phyloP scores from a whole-genome alignment of 2,888 invertebrate genomes.

The Ariolimax columbianus region DNA sequence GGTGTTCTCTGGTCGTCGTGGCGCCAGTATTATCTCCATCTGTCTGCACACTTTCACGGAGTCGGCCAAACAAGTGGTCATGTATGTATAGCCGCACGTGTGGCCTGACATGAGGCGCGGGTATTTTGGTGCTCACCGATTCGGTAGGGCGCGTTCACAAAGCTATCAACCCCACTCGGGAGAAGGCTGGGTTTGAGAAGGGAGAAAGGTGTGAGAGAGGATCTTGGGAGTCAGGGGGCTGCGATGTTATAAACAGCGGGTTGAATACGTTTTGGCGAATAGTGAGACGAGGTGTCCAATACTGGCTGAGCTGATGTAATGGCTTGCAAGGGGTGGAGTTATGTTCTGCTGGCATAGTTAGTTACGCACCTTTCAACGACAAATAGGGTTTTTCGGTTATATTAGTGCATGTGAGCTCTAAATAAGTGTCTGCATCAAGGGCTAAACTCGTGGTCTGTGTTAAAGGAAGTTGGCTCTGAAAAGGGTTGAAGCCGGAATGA shows the following conservation, averaged over 20 bases:
- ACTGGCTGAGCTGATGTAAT: not conserved
- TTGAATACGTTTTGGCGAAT: not conserved
- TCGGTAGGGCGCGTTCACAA: conserved; percentile 21
- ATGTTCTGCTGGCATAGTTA: too few species aligned
- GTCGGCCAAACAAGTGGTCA: conserved; percentile 41
- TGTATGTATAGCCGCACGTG: conserved; percentile 38
- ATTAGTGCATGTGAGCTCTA: too few species aligned
- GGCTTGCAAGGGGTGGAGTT: not conserved
- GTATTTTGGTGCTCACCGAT: conserved; percentile 34
- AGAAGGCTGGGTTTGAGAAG: not conserved
- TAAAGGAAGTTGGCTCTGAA: too few species aligned
- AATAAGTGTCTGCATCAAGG: too few species aligned
- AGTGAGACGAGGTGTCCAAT: not conserved
- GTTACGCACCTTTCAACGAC: too few species aligned
- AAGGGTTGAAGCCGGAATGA: too few species aligned
- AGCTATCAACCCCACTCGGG: not conserved
- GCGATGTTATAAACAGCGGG: not conserved
- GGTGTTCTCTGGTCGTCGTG: conserved; percentile 44
- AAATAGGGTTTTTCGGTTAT: too few species aligned
- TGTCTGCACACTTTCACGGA: conserved; percentile 44
- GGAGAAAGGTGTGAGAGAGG: not conserved
- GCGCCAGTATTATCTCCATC: conserved; percentile 47
- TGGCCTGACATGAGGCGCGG: conserved; percentile 11
- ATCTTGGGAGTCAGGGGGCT: not conserved
- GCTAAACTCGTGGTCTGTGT: too few species aligned